Base-by-base conservation (phyloP, 2,113 vertebrate species). In the Lepus europaeus region DNA sequence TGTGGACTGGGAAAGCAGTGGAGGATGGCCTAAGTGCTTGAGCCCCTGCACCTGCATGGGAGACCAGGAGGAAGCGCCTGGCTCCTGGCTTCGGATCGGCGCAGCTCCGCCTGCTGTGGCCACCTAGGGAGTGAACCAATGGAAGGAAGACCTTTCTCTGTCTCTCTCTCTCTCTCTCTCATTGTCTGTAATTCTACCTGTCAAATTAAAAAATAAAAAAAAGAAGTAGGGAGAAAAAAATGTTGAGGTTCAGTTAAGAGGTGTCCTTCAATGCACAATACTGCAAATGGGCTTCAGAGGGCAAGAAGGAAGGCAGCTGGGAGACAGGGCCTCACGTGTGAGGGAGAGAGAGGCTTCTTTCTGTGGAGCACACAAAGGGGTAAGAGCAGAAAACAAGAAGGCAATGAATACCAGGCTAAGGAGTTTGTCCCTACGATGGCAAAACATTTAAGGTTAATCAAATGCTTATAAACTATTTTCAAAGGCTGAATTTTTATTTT, bases 401-500 rank as follows among this genome's bases (percentile, higher is more conserved):
- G 25, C 79, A 73, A 39, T 77, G 20, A 85, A 63, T 23, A 81
- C 17, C n/a, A 90, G 45, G n/a, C 51, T 53, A 87, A 76, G 31
- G 31, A 90, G 22, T 49, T 63, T 63, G 51, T 63, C 64, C 9
- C 63, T 53, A 80, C 16, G 64, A 70, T 49, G 70, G 53, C 70
- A 91, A 82, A 81, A 72, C 31, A 22, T 45, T 73, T 89, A 13
- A 84, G 59, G n/a, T 36, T 87, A 72, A 87, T n/a, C 64, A 91
- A 96, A 17, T 25, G 80, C 49, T 80, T 80, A 64, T 9, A 64
- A 85, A 36, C 11, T 36, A 86, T 69, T 79, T 61, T 29, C 74
- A 61, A 86, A 93, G 51, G 20, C 7, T 87, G 59, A 33, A 4
- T 82, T 90, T 90, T 90, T 76, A 63, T 76, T 94, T 91, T 88